Evolutionary conservation across 2,888 invertebrate genomes (phyloP), one percentile per base, ranked within the genome.

Genomic region (Philereme transversata): DNA sequence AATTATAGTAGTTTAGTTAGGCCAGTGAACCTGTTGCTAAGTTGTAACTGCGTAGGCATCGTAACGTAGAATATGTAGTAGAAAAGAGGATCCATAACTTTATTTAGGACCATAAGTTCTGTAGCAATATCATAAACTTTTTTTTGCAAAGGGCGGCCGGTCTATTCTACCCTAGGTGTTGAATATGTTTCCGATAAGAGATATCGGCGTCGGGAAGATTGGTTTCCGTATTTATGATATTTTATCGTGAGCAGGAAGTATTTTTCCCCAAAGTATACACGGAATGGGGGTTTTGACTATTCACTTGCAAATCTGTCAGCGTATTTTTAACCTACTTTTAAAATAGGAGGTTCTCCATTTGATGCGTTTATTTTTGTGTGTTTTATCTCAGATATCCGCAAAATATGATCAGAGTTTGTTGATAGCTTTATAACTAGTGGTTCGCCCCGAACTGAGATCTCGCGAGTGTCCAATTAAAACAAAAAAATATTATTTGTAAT

Each of bases 171-270:
- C 43, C 36, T 53, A 57, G 35, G 49, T 44, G 34, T 36, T 11
- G 22, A 59, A 65, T 59, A 48, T 53, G 40, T 59, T 62, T 43
- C 44, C 54, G 59, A 65, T 64, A 64, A 60, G 52, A 51, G 9
- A 53, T 49, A 49, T 53, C 40, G 38, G 35, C 40, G 35, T 33
- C 43, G 48, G 36, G 47, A 49, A 53, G 33, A 57, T 64, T 60
- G 57, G 38, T 33, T 40, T 35, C 5, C 22, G 22, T 40, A 22
- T 49, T 5, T 54, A 46, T 52, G 34, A 61, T 60, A 56, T 57
- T 58, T 61, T 61, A 57, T 61, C 47, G 8, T 9, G 44, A 11
- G 47, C 35, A 36, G 9, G 41, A 50, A 35, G 44, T 51, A 56
- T 56, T 48, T 55, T 47, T 0, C 55, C 55, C 38, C 7, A 38